Conservation (phyloP, 2,113 vertebrate genomes). For the Labeo rohita region DNA sequence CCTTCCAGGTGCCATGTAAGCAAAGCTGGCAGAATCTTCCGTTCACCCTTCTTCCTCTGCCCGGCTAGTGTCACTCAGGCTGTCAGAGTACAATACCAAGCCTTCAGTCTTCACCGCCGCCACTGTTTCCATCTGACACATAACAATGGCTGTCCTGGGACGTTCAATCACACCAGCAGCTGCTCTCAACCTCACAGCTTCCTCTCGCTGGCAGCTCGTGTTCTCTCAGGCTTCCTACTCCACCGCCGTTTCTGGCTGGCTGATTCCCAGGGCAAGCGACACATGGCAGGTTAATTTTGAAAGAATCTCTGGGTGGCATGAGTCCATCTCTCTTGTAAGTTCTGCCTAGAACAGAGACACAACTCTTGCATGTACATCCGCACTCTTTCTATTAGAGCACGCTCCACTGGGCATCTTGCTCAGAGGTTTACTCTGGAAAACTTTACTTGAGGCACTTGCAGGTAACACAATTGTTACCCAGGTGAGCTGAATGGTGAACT, state of each 20-base stretch:
- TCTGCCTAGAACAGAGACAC: background rate
- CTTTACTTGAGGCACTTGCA: background rate
- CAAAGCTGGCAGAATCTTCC: conserved; percentile 30
- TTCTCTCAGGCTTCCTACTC: conserved; percentile 10
- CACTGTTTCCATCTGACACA: conserved; percentile 42
- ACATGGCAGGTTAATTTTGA: conserved; percentile 52
- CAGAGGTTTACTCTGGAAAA: background rate
- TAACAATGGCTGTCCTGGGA: conserved; percentile 48
- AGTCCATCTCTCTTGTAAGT: conserved; percentile 30
- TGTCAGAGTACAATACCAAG: conserved; percentile 48
- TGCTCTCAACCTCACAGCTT: conserved; percentile 33
- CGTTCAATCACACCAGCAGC: conserved; percentile 16
- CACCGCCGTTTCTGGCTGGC: conserved; percentile 28
- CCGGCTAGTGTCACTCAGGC: conserved; percentile 44
- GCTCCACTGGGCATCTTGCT: background rate
- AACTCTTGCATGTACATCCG: background rate
- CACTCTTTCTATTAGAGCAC: background rate
- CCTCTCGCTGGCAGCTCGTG: conserved; percentile 42
- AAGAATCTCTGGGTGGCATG: conserved; percentile 42
- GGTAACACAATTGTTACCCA: background rate
- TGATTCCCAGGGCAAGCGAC: conserved; percentile 44
- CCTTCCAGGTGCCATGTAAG: conserved; percentile 31
- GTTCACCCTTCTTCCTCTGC: conserved; percentile 29
- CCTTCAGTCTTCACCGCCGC: conserved; percentile 24
- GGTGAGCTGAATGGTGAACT: background rate